These are phyloP conservation scores for Caenorhabditis plicata DNA, from an alignment of 2,888 invertebrate species.

Conservation along the genomic window DNA sequence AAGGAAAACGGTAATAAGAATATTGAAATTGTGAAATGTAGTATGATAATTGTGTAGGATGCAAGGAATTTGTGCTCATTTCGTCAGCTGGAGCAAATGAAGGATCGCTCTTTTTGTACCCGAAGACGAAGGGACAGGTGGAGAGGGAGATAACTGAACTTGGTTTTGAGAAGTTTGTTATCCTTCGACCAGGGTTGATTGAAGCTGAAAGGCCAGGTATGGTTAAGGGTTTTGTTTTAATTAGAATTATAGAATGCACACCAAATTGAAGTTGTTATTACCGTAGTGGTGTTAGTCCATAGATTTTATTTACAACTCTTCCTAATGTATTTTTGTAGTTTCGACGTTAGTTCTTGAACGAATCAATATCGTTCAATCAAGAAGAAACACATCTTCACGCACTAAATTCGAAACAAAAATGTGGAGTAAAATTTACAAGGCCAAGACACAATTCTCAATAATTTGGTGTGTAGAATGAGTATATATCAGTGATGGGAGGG, in stretches of 20 bases:
- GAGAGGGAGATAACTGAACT: slow-evolving; percentile 41
- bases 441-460: too few relatives aligned
- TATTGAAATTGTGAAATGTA: neutral
- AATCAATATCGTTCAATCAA: too few relatives aligned
- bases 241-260: neutral
- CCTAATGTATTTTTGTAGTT: too few relatives aligned
- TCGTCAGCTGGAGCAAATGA: slow-evolving; percentile 69
- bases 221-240: neutral
- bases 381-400: too few relatives aligned
- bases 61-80: slow-evolving; percentile 68
- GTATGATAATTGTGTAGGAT: slow-evolving; percentile 63
- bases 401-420: too few relatives aligned
- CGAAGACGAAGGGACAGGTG: slow-evolving; percentile 67
- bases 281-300: too few relatives aligned
- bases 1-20: slow-evolving; percentile 57
- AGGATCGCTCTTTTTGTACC: slow-evolving; percentile 68
- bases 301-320: too few relatives aligned
- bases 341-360: too few relatives aligned
- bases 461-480: too few relatives aligned
- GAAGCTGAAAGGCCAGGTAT: slow-evolving; percentile 26
- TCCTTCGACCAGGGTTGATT: slow-evolving; percentile 43
- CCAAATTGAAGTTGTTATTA: too few relatives aligned
- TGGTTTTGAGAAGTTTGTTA: slow-evolving; percentile 41
- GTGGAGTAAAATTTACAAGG: too few relatives aligned
- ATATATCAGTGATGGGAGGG: too few relatives aligned